Evolutionary conservation across 2,113 vertebrate genomes (phyloP).

Genomic region (Herpetotheres cachinnans): DNA sequence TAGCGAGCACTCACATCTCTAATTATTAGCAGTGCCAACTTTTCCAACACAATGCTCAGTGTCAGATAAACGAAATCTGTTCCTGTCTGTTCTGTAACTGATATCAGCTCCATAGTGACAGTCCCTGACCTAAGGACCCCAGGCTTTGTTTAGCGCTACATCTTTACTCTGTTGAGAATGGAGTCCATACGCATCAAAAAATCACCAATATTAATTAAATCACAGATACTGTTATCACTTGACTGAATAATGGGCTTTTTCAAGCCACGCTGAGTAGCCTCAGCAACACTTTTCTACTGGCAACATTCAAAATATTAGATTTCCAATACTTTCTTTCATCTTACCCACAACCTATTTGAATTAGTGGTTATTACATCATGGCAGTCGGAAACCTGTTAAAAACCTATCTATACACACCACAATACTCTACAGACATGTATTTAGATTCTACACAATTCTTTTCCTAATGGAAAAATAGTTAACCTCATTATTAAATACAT

Average conservation of each 20-base stretch:
- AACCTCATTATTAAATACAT: accelerated
- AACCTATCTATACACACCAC: background rate
- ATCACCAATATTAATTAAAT: slow-evolving; percentile 60
- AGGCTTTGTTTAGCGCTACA: slow-evolving; percentile 65
- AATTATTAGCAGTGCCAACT: slow-evolving; percentile 65
- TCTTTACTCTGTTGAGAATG: slow-evolving; percentile 68
- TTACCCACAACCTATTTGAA: background rate
- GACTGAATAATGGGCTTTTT: slow-evolving; percentile 42
- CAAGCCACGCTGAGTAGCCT: background rate
- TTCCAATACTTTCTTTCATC: background rate
- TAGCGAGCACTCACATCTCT: slow-evolving; percentile 32
- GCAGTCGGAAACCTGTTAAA: background rate
- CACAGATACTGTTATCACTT: slow-evolving; percentile 56
- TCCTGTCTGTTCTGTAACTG: slow-evolving; percentile 76
- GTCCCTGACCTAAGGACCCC: slow-evolving; percentile 72
- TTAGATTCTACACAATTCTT: background rate
- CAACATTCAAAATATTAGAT: background rate
- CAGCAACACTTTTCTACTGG: background rate
- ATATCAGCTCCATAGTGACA: slow-evolving; percentile 76
- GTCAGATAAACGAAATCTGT: slow-evolving; percentile 76
- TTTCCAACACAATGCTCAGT: slow-evolving; percentile 66
- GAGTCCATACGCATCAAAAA: slow-evolving; percentile 48
- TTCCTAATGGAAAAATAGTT: background rate
- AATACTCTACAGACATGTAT: accelerated
- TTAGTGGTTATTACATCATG: background rate